Percentiles rank a stretch among this genome's conserved stretches.
Evolutionary conservation across 2,797 vertebrate genomes (phyloP).

Genomic region (Tamandua tetradactyla): DNA sequence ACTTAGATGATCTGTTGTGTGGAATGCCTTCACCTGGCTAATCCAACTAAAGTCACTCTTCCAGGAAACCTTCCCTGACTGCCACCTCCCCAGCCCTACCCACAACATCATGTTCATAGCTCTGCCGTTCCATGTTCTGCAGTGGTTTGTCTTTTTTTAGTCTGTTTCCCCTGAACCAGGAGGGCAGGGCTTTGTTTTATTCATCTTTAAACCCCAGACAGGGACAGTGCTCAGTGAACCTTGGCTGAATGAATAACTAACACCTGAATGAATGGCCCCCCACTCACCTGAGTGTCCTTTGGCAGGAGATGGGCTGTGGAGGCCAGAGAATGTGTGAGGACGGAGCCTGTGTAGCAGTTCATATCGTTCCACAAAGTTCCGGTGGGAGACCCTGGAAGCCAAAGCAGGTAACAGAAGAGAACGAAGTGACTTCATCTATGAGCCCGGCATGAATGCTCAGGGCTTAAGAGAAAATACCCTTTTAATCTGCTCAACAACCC

Average conservation of each 20-base stretch:
- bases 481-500: background rate
- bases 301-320: conserved; percentile 19
- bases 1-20: background rate
- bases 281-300: conserved; percentile 80
- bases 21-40: background rate
- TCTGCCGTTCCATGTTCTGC: background rate
- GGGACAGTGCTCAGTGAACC: background rate
- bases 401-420: conserved; percentile 48
- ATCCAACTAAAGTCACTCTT: background rate
- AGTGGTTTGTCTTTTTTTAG: background rate
- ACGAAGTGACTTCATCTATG: background rate
- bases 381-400: conserved; percentile 90
- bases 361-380: conserved; percentile 92
- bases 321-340: background rate
- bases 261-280: too few relatives aligned
- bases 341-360: conserved; percentile 83
- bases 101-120: background rate
- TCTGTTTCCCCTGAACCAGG: background rate
- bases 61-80: background rate
- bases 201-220: background rate
- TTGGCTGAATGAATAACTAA: background rate
- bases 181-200: background rate
- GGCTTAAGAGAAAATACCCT: background rate
- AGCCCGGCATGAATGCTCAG: background rate
- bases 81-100: background rate